phyloP scores from a whole-genome alignment of 2,113 vertebrate genomes.

The Cyrtonyx montezumae region DNA sequence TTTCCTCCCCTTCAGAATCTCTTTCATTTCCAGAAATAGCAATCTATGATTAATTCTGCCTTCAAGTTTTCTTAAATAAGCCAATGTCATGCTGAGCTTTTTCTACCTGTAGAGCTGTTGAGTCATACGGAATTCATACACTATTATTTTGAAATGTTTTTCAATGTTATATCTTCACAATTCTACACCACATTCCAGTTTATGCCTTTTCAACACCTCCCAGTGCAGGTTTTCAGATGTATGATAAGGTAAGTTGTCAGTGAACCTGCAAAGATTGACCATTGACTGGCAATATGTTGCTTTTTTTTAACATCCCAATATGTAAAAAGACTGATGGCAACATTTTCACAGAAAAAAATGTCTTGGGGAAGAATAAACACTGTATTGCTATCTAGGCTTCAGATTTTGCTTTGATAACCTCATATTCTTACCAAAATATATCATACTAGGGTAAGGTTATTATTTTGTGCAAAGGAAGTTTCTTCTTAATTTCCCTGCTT shows the following conservation, averaged over 20 bases:
- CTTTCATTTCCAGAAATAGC: slow-evolving; percentile 72
- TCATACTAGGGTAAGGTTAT: not conserved
- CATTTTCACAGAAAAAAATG: not conserved
- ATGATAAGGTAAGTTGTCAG: not conserved
- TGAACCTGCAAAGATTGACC: not conserved
- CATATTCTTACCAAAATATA: not conserved
- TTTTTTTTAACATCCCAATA: not conserved
- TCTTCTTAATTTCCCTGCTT: not conserved
- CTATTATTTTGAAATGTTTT: not conserved
- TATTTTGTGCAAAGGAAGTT: not conserved
- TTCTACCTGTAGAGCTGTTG: slow-evolving; percentile 61
- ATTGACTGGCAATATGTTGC: not conserved
- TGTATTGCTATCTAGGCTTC: not conserved
- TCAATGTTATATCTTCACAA: not conserved
- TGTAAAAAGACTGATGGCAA: not conserved
- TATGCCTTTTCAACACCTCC: not conserved
- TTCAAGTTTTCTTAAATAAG: slow-evolving; percentile 67
- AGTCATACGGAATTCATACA: slow-evolving; percentile 49
- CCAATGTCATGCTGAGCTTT: slow-evolving; percentile 40
- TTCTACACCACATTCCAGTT: not conserved
- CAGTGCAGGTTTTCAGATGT: not conserved
- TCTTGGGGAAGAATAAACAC: not conserved
- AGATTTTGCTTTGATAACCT: slow-evolving; percentile 8
- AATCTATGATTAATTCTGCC: slow-evolving; percentile 69
- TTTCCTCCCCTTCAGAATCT: slow-evolving; percentile 39